A percentile compares a stretch with the other conserved stretches of the same genome.
These are phyloP conservation scores for Diplazon laetatorius DNA, from an alignment of 2,888 invertebrate genomes.

Conservation along the genomic window DNA sequence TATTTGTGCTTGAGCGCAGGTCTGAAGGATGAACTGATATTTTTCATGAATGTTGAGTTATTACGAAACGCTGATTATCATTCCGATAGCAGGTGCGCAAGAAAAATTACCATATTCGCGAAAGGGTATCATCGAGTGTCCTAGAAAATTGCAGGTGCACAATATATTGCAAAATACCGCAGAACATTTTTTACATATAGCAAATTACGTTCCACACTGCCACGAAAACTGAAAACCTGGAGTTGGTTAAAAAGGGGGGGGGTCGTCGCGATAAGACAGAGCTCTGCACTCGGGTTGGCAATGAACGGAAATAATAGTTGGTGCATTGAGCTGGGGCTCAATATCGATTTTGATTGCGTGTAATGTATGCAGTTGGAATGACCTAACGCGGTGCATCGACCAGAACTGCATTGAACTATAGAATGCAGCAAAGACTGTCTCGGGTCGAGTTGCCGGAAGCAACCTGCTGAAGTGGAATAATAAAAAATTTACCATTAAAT, in stretches of 20 bases:
- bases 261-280: slow-evolving; percentile 44
- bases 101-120: slow-evolving; percentile 17
- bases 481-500: not conserved
- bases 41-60: not conserved
- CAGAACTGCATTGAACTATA: slow-evolving; percentile 52
- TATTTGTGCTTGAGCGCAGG: too few species aligned
- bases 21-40: too few species aligned
- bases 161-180: slow-evolving; percentile 9
- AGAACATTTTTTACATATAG: slow-evolving; percentile 37
- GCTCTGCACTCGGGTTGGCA: slow-evolving; percentile 26
- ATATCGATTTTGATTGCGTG: slow-evolving; percentile 57
- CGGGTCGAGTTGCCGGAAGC: slow-evolving; percentile 4
- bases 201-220: slow-evolving; percentile 11
- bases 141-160: slow-evolving; percentile 16
- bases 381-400: slow-evolving; percentile 56
- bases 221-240: slow-evolving; percentile 11
- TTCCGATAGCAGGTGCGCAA: not conserved
- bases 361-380: slow-evolving; percentile 53
- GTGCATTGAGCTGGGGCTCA: slow-evolving; percentile 18
- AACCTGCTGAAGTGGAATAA: not conserved
- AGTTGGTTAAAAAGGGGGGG: slow-evolving; percentile 21
- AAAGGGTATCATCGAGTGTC: not conserved
- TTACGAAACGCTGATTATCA: slow-evolving; percentile 23
- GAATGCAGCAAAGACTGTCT: not conserved
- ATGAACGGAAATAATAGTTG: slow-evolving; percentile 37